phyloP scores from a whole-genome alignment of 2,888 invertebrate species.

The Drosophila meridiana region DNA sequence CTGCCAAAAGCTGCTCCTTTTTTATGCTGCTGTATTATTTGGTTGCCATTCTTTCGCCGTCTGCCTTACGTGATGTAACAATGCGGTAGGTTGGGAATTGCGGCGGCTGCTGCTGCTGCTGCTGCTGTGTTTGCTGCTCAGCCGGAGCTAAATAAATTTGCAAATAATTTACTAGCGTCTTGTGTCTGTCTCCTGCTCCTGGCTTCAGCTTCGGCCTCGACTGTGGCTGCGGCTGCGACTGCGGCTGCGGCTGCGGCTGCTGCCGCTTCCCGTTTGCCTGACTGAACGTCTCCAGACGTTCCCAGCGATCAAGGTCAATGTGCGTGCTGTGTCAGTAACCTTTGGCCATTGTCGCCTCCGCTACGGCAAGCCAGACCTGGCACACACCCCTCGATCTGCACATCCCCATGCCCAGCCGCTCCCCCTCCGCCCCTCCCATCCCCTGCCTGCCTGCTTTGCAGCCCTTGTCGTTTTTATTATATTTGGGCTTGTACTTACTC shows the following conservation, averaged over 20 bases:
- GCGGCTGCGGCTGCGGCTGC: conserved; percentile 14
- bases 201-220: conserved; percentile 15
- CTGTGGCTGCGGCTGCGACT: conserved; percentile 11
- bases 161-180: conserved; percentile 71
- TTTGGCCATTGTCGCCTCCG: conserved; percentile 72
- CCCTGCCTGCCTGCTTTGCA: conserved; percentile 12
- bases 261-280: conserved; percentile 26
- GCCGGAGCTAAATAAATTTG: conserved; percentile 69
- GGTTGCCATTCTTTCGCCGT: conserved; percentile 26
- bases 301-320: conserved; percentile 78
- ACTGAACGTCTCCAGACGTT: conserved; percentile 57
- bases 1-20: conserved; percentile 7
- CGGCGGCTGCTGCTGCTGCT: conserved; percentile 17
- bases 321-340: conserved; percentile 81
- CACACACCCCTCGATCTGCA: conserved; percentile 47
- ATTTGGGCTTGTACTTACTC: conserved; percentile 68
- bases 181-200: conserved; percentile 30
- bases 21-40: neutral
- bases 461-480: conserved; percentile 66
- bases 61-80: conserved; percentile 74
- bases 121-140: neutral
- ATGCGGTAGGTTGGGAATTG: conserved; percentile 76
- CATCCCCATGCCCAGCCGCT: conserved; percentile 11
- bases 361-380: conserved; percentile 38
- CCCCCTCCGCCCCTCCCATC: conserved; percentile 2